Base-by-base conservation (phyloP, 2,888 invertebrate genomes). In the Hypercompe scribonia region DNA sequence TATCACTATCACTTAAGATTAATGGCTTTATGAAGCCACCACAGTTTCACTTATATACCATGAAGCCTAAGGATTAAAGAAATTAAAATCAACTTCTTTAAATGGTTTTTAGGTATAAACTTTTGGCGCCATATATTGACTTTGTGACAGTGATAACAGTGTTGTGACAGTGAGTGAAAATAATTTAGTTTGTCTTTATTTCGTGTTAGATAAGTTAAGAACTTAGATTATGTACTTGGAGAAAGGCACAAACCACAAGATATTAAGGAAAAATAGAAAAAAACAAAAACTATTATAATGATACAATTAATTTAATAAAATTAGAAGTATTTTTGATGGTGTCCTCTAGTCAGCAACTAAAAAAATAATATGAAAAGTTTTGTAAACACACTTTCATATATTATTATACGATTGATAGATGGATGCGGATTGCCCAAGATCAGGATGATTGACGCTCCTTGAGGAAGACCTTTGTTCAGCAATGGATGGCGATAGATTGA, bases 101-200 rank as follows among this genome's bases (percentile, higher is more conserved):
- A 42, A 3, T 46, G 42, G 39, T 18, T 42, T 42, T 42, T 3
- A 18, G 18, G 18, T 42, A 10, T 24, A 64, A 72, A 73, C 50
- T 61, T 73, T 73, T 73, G 65, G 73, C 73, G 73, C 73, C 54
- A 34, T 28, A 34, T 39, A 63, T 34, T 72, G 72, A 71, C 72
- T 39, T 28, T n/a, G 24, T 72, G 68, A 72, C 72, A 72, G 8
- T 65, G 39, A 36, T 15, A 33, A n/a, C 31, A 34, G 54, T 54
- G 34, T 33, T 31, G 2, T n/a, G 28, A n/a, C n/a, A 61, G n/a
- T 15, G 31, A 36, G 8, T 36, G 8, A 36, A 3, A 36, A 7
- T 36, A 36, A 8, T 36, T n/a, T 54, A 8, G 13, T 28, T 65
- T 64, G 34, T 31, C 21, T 31, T 33, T 33, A 21, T 63, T 63